Base-by-base conservation (phyloP, 2,888 invertebrate species). In the Aphodius sticticus region DNA sequence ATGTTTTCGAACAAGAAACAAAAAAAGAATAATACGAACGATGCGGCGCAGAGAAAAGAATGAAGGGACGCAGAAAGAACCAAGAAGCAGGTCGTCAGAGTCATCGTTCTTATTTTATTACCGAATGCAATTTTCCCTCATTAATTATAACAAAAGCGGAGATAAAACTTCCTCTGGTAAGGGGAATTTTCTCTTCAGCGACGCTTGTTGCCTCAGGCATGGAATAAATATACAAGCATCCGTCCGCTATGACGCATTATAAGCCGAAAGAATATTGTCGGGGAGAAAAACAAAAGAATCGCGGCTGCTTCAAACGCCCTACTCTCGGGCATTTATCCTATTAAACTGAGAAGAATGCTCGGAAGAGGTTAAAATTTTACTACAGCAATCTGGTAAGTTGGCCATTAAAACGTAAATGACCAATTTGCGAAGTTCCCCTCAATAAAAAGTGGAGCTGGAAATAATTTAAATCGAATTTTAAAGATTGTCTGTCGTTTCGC, bases 111-210 rank as follows among this genome's bases (percentile, higher is more conserved):
- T 70, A 74, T 74, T 81, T 76, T 81, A 81, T 82, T 81, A 81
- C 81, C 81, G 77, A 81, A 78, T 80, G 80, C 80, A 83, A 83
- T 82, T 82, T 82, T 82, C 75, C 76, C 80, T 82, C 84, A 84
- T 84, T 84, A 84, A 83, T 84, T 83, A 82, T 82, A 80, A 80
- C 79, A 82, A 81, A 80, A 78, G 80, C 80, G 76, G 76, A 81
- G 81, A 83, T 82, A 82, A 83, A 83, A 81, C 80, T 81, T 81
- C 38, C 14, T 12, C 53, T 12, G 7, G 12, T 5, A 5, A 53
- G 53, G 53, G 53, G 12, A 53, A 53, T 53, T 53, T 53, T 53
- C 53, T 53, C 53, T 53, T 53, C 12, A 53, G 53, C 53, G 53
- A 53, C 53, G 53, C 53, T 53, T 53, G 53, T 53, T 53, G 53